Base-by-base conservation (phyloP, 2,113 vertebrate genomes). In the Gallinago undulata region DNA sequence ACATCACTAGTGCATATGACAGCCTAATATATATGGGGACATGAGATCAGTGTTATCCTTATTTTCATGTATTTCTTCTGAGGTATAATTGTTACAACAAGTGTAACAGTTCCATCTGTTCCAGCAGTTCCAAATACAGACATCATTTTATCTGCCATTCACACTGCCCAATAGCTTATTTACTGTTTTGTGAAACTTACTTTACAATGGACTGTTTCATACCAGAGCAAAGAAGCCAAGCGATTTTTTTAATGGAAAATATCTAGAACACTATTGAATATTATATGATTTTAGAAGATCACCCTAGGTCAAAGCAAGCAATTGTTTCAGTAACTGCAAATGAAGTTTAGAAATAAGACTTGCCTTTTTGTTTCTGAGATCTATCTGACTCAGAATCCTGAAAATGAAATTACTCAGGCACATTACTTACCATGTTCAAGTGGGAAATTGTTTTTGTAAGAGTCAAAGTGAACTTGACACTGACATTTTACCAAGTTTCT, bases 1-100 rank as follows among this genome's bases (percentile, higher is more conserved):
- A 45, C 16, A 59, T 39, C 30, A 48, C 6, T 69, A 22, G 11
- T 57, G 15, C 21, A 22, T 51, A 14, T 33, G 43, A 67, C 25
- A 79, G 33, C 31, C 50, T 35, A 11, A 47, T 64, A 84, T 0
- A 0, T 56, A 33, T 6, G 4, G 21, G 30, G 11, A 43, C 12
- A 83, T 28, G 67, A 30, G 18, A 88, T 55, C 68, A 94, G 35
- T 53, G 70, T 51, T 67, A 43, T n/a, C 30, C 31, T 90, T 47
- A 69, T 79, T 89, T 81, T 82, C 39, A 37, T 22, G 8, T 68
- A 64, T 89, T 90, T 79, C 68, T 66, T 33, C 33, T 50, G 37
- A 88, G 19, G 7, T 83, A 13, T 23, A 80, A 67, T 73, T 53
- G 18, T 35, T 51, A 12, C 24, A 67, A 77, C 10, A 76, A 43